Conservation (phyloP, 2,888 invertebrate genomes). For the Clusia tigrina region DNA sequence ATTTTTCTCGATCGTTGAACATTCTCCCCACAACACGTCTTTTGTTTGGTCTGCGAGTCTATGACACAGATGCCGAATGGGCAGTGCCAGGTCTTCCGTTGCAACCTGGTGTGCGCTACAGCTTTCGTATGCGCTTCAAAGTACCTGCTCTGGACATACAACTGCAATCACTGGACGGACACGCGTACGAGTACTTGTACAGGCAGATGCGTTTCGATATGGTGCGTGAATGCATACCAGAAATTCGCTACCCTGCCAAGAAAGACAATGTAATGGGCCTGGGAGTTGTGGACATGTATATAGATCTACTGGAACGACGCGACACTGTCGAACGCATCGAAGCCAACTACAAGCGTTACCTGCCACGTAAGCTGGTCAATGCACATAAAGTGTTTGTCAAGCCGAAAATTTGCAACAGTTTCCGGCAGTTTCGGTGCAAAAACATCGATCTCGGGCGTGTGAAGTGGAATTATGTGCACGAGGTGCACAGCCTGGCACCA, state of each 20-base stretch:
- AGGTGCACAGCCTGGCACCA: slow-evolving; percentile 80
- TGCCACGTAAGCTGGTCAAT: slow-evolving; percentile 80
- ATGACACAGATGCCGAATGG: slow-evolving; percentile 69
- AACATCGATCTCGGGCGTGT: slow-evolving; percentile 71
- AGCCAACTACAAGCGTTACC: slow-evolving; percentile 82
- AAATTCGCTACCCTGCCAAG: slow-evolving; percentile 79
- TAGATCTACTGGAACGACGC: slow-evolving; percentile 80
- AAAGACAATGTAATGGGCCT: slow-evolving; percentile 82
- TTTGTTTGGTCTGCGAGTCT: slow-evolving; percentile 78
- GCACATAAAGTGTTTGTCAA: slow-evolving; percentile 79
- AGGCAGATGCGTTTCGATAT: slow-evolving; percentile 86
- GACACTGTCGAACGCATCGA: slow-evolving; percentile 74
- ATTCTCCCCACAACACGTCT: slow-evolving; percentile 81
- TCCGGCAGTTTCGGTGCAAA: slow-evolving; percentile 68
- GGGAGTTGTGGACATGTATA: slow-evolving; percentile 87
- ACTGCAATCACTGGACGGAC: slow-evolving; percentile 69
- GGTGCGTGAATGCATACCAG: slow-evolving; percentile 79
- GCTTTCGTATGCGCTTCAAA: slow-evolving; percentile 84
- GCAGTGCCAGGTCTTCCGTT: slow-evolving; percentile 72
- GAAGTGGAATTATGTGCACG: slow-evolving; percentile 82
- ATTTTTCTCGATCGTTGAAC: slow-evolving; percentile 74
- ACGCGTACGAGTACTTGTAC: slow-evolving; percentile 85
- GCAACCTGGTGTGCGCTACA: slow-evolving; percentile 68
- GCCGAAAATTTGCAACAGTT: slow-evolving; percentile 75
- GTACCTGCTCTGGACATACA: slow-evolving; percentile 63